These are phyloP conservation scores for Dinocampus coccinellae DNA, from an alignment of 2,888 invertebrate species.

Conservation along the genomic window DNA sequence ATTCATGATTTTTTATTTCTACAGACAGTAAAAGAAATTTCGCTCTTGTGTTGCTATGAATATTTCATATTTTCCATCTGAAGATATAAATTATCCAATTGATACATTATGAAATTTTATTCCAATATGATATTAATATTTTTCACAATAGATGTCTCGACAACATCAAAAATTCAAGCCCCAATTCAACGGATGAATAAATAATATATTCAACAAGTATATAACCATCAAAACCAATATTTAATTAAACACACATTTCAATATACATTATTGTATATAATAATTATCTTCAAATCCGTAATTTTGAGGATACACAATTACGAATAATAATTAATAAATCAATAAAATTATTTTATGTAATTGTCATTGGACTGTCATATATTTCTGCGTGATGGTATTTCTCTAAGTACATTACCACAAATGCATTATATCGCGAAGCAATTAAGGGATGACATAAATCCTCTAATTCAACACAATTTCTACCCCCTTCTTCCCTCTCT, in stretches of 20 bases:
- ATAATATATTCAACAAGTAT: neutral
- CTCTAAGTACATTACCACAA: conserved; percentile 41
- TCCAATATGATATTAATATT: too few relatives aligned
- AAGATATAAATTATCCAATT: too few relatives aligned
- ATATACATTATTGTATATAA: neutral
- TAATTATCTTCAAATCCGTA: neutral
- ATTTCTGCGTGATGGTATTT: neutral
- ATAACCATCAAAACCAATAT: neutral
- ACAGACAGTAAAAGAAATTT: too few relatives aligned
- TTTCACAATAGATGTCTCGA: neutral
- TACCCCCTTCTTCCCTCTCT: too few relatives aligned
- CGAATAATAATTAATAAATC: neutral
- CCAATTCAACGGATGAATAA: neutral
- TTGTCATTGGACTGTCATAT: neutral
- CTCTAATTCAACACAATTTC: conserved; percentile 66
- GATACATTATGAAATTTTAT: too few relatives aligned
- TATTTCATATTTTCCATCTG: too few relatives aligned
- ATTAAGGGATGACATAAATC: conserved; percentile 68
- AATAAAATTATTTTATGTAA: neutral
- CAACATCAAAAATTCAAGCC: neutral
- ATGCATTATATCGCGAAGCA: conserved; percentile 56
- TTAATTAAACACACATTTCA: neutral
- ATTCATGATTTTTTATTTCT: neutral
- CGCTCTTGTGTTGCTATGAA: too few relatives aligned
- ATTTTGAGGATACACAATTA: neutral